Percentiles rank a stretch among this genome's conserved stretches.
Conservation (phyloP, 1,140 invertebrate genomes). For the Meloidogyne exigua region DNA sequence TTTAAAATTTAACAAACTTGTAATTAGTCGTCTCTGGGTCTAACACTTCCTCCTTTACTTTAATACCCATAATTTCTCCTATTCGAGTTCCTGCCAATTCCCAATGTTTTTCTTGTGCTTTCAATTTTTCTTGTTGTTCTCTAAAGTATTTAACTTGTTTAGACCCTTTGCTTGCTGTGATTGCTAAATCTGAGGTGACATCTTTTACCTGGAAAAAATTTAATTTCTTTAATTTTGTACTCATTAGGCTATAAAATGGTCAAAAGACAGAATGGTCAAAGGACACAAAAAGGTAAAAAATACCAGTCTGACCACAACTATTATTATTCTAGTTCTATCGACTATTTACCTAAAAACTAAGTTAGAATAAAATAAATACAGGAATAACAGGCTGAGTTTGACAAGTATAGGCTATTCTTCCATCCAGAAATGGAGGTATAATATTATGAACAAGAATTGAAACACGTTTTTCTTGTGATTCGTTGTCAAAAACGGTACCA, state of each 20-base stretch:
- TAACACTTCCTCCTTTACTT: slow-evolving; percentile 72
- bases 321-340: too few relatives aligned
- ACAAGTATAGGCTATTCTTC: slow-evolving; percentile 96
- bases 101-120: slow-evolving; percentile 98
- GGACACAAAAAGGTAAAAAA: too few relatives aligned
- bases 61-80: slow-evolving; percentile 93
- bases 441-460: slow-evolving; percentile 96
- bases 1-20: slow-evolving; percentile 32
- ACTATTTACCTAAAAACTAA: background rate
- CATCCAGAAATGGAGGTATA: slow-evolving; percentile 96
- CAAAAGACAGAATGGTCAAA: too few relatives aligned
- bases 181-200: slow-evolving; percentile 94
- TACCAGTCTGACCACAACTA: too few relatives aligned
- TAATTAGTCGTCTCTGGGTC: slow-evolving; percentile 67
- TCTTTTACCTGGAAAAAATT: slow-evolving; percentile 71
- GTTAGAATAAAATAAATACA: slow-evolving; percentile 67
- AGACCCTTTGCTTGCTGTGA: slow-evolving; percentile 86
- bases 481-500: slow-evolving; percentile 87
- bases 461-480: slow-evolving; percentile 80
- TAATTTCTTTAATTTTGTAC: too few relatives aligned
- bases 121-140: slow-evolving; percentile 90
- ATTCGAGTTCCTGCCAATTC: slow-evolving; percentile 93
- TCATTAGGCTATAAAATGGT: too few relatives aligned
- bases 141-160: slow-evolving; percentile 79
- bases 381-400: slow-evolving; percentile 94